These are phyloP conservation scores for Hemicrepidius hirtus DNA, from an alignment of 2,888 invertebrate genomes.

Conservation along the genomic window DNA sequence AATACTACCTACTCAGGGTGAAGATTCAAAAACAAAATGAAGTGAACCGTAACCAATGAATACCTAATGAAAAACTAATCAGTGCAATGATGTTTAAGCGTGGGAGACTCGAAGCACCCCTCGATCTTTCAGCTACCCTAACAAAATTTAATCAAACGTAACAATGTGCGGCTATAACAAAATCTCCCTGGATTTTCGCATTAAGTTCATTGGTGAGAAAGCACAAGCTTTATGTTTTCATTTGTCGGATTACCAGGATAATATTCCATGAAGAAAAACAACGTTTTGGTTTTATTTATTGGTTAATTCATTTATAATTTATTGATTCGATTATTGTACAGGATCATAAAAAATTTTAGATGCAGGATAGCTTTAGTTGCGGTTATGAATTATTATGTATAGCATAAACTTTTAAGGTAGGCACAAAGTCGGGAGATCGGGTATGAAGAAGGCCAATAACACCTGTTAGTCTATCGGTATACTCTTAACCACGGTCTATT, in stretches of 20 bases:
- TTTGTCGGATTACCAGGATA: slow-evolving; percentile 27
- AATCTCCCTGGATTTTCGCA: slow-evolving; percentile 47
- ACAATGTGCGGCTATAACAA: slow-evolving; percentile 67
- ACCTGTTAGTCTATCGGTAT: too few species aligned
- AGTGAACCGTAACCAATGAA: slow-evolving; percentile 63
- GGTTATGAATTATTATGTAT: too few species aligned
- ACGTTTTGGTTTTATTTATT: background rate
- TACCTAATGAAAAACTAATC: slow-evolving; percentile 65
- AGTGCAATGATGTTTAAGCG: slow-evolving; percentile 57
- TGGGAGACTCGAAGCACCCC: slow-evolving; percentile 55
- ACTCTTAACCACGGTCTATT: too few species aligned
- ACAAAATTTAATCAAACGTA: slow-evolving; percentile 69
- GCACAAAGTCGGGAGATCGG: too few species aligned
- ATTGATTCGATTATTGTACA: too few species aligned
- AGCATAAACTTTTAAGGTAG: too few species aligned
- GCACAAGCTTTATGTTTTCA: slow-evolving; percentile 44
- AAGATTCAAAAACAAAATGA: slow-evolving; percentile 19
- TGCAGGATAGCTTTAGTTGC: too few species aligned
- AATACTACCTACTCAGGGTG: background rate
- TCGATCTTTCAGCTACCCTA: slow-evolving; percentile 63
- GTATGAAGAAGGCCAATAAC: too few species aligned
- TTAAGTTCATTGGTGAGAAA: slow-evolving; percentile 32
- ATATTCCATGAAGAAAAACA: slow-evolving; percentile 10
- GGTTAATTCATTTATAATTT: background rate
- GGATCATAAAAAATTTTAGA: too few species aligned